A percentile compares a stretch with the other conserved stretches of the same genome.
phyloP scores from a whole-genome alignment of 2,888 invertebrate species.

The Cryptocephalus primarius region DNA sequence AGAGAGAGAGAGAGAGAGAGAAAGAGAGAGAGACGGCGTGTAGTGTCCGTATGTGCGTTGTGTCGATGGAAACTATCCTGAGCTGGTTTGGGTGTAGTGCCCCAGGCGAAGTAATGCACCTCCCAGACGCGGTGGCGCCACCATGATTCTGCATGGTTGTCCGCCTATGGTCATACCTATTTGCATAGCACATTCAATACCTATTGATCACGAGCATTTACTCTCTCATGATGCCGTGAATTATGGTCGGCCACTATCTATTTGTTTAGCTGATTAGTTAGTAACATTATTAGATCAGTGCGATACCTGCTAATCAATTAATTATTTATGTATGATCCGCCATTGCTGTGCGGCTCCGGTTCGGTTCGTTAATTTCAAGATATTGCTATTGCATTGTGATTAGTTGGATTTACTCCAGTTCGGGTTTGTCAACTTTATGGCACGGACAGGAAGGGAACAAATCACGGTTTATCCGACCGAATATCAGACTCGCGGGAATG shows the following conservation, averaged over 20 bases:
- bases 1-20: no score
- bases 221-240: constrained; percentile 36
- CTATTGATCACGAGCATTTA: constrained; percentile 39
- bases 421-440: constrained; percentile 19
- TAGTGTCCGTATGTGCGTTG: background rate
- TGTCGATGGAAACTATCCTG: constrained; percentile 1
- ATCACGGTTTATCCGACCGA: no score
- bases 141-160: constrained; percentile 23
- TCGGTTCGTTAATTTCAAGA: constrained; percentile 35
- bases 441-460: constrained; percentile 1
- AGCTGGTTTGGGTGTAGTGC: constrained; percentile 25
- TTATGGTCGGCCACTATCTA: constrained; percentile 40
- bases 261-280: constrained; percentile 42
- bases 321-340: constrained; percentile 38
- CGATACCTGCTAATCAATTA: constrained; percentile 42
- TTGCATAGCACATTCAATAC: constrained; percentile 39
- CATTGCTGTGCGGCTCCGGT: constrained; percentile 14
- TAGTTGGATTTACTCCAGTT: constrained; percentile 18
- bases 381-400: constrained; percentile 28
- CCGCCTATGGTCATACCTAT: constrained; percentile 28
- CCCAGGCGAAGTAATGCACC: constrained; percentile 21
- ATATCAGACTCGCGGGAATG: background rate
- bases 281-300: constrained; percentile 40
- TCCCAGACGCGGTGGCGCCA: constrained; percentile 19
- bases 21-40: no score